Conservation (phyloP, 2,797 vertebrate species). For the Craterocephalus amniculus region DNA sequence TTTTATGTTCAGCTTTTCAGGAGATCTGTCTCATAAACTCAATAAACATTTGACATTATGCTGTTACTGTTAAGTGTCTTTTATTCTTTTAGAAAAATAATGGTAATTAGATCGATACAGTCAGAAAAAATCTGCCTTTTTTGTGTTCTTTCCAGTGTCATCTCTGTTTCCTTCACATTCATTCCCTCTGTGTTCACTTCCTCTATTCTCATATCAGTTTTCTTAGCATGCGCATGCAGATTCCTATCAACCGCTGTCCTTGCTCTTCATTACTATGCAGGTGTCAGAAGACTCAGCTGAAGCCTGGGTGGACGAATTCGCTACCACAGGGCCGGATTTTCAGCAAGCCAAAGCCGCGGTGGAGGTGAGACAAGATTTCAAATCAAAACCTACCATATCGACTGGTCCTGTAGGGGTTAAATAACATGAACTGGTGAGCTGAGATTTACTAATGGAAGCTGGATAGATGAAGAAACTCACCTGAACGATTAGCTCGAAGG, state of each 20-base stretch:
- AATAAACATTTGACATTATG: constrained; percentile 6
- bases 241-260: constrained; percentile 32
- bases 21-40: too few relatives aligned
- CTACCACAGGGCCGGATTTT: constrained; percentile 89
- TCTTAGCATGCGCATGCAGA: constrained; percentile 6
- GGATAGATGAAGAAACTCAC: neutral
- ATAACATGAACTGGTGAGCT: constrained; percentile 4
- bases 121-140: constrained; percentile 18
- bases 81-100: neutral
- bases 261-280: constrained; percentile 75
- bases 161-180: constrained; percentile 60
- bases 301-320: constrained; percentile 97
- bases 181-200: constrained; percentile 50
- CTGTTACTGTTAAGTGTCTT: constrained; percentile 19
- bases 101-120: constrained; percentile 14
- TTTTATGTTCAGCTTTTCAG: constrained; percentile 13
- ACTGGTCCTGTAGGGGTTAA: neutral
- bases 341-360: constrained; percentile 96
- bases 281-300: constrained; percentile 91
- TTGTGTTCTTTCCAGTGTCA: constrained; percentile 43
- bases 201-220: constrained; percentile 19
- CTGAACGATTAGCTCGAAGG: constrained; percentile 11
- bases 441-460: constrained; percentile 15
- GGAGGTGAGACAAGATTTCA: constrained; percentile 85
- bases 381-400: constrained; percentile 8